A percentile compares a stretch with the other conserved stretches of the same genome.
Conservation (phyloP, 2,888 invertebrate species). For the Caenorhabditis zanzibari region DNA sequence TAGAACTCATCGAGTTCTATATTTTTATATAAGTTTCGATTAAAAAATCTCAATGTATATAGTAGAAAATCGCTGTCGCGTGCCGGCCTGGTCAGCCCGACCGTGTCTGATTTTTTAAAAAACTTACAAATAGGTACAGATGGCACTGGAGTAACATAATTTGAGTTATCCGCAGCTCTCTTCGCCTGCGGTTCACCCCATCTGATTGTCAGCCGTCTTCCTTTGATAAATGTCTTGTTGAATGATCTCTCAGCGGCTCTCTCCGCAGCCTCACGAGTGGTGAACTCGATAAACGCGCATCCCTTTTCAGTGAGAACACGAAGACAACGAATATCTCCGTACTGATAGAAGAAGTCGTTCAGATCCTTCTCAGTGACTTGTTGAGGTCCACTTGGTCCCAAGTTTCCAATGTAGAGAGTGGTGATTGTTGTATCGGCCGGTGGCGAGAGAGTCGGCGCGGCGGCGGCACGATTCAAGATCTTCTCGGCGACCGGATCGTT, state of each 20-base stretch:
- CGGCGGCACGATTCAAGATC: conserved; percentile 89
- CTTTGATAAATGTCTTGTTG: conserved; percentile 92
- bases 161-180: conserved; percentile 78
- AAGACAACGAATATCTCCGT: conserved; percentile 96
- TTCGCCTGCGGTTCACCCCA: conserved; percentile 97
- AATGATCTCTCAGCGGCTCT: conserved; percentile 96
- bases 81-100: no score
- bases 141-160: conserved; percentile 79
- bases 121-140: conserved; percentile 76
- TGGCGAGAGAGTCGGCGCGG: conserved; percentile 93
- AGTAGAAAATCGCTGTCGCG: no score
- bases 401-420: conserved; percentile 96
- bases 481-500: conserved; percentile 98
- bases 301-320: conserved; percentile 93
- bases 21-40: no score
- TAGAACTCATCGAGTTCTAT: no score
- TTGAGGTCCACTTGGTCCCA: conserved; percentile 87
- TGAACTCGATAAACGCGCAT: conserved; percentile 98
- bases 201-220: conserved; percentile 94
- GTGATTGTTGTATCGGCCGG: conserved; percentile 97
- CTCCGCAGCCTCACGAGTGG: conserved; percentile 93
- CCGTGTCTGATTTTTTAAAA: no score
- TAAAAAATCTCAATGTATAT: no score
- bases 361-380: conserved; percentile 93
- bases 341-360: conserved; percentile 96